phyloP scores from a whole-genome alignment of 2,888 invertebrate genomes.

The Leptogaster cylindrica region DNA sequence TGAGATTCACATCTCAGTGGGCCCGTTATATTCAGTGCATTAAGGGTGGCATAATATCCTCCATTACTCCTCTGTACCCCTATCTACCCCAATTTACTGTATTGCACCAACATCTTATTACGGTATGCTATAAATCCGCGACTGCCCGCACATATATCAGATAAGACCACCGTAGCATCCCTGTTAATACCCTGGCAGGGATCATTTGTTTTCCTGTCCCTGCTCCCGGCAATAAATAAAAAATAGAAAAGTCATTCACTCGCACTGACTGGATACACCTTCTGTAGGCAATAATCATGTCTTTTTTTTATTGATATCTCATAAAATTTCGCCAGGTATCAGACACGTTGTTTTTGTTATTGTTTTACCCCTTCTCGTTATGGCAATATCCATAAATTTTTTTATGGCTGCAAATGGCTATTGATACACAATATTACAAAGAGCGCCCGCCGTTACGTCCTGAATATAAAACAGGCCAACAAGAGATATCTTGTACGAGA shows the following conservation, averaged over 20 bases:
- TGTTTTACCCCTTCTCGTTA: conserved; percentile 40
- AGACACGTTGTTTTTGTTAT: conserved; percentile 34
- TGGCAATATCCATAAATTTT: conserved; percentile 40
- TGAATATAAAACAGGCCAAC: conserved; percentile 37
- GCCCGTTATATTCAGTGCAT: neutral
- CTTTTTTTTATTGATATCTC: conserved; percentile 34
- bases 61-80: too few species aligned
- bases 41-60: neutral
- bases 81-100: neutral
- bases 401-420: conserved; percentile 39
- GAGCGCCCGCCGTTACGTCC: conserved; percentile 19
- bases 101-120: neutral
- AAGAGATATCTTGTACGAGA: conserved; percentile 34
- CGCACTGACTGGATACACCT: conserved; percentile 32
- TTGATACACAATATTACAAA: conserved; percentile 40
- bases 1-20: neutral
- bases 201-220: conserved; percentile 25
- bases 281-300: conserved; percentile 39
- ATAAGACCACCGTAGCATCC: neutral
- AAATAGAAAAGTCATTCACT: conserved; percentile 32
- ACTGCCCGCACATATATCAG: conserved; percentile 4
- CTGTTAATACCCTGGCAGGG: conserved; percentile 10
- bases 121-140: too few species aligned
- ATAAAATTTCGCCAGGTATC: conserved; percentile 34
- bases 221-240: conserved; percentile 23